Conservation (phyloP, 2,797 vertebrate genomes). For the Diceros bicornis region DNA sequence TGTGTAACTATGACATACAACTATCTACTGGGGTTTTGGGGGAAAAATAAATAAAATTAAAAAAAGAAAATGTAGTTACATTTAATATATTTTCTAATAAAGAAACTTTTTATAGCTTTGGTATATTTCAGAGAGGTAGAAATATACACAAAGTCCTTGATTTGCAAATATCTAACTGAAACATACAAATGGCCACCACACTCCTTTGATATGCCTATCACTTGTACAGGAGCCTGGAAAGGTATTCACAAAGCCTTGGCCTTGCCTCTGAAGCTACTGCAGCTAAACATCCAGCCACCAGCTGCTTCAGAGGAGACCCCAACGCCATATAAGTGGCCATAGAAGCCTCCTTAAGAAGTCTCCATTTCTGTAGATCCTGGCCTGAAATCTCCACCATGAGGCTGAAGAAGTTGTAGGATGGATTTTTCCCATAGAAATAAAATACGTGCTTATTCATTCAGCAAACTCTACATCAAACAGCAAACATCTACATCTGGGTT, state of each 20-base stretch:
- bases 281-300: neutral
- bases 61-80: slow-evolving; percentile 13
- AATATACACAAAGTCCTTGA: neutral
- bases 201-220: rapidly evolving
- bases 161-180: neutral
- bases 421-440: neutral
- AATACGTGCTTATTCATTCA: neutral
- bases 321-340: neutral
- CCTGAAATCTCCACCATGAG: neutral
- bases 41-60: too few species aligned
- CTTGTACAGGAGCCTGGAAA: neutral
- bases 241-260: neutral
- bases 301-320: neutral
- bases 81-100: slow-evolving; percentile 45
- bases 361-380: neutral
- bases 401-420: neutral
- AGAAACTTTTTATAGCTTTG: neutral
- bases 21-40: too few species aligned
- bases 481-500: neutral
- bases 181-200: neutral
- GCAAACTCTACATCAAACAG: slow-evolving; percentile 26
- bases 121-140: slow-evolving; percentile 23
- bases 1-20: too few species aligned
- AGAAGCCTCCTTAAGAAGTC: neutral
- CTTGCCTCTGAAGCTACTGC: neutral